Evolutionary conservation across 92 coral and sea anemone genomes (phyloP).

Genomic region (Paragorgia papillata): DNA sequence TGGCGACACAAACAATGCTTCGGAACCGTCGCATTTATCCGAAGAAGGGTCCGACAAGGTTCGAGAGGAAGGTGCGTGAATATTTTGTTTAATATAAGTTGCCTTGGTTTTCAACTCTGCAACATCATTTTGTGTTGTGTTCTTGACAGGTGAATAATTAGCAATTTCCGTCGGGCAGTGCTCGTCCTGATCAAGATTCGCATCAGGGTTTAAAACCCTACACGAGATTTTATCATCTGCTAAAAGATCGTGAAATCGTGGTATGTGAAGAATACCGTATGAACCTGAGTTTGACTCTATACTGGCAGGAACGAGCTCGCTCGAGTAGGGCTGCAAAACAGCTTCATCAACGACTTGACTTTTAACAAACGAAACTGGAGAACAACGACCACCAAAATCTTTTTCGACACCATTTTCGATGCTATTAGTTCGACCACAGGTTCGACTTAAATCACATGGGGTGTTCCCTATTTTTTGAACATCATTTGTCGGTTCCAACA

Average conservation of each 20-base stretch:
- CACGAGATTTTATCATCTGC: slow-evolving; percentile 9
- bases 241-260: not conserved
- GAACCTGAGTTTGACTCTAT: slow-evolving; percentile 22
- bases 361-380: not conserved
- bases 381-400: not conserved
- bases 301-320: slow-evolving; percentile 29
- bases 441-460: not conserved
- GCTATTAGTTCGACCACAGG: too few species aligned
- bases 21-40: not conserved
- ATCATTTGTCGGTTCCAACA: too few species aligned
- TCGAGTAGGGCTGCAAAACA: not conserved
- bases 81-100: not conserved
- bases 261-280: slow-evolving; percentile 7
- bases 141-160: not conserved
- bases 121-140: not conserved
- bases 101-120: not conserved
- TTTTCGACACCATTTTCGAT: not conserved
- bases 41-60: not conserved
- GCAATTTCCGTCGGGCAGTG: not conserved
- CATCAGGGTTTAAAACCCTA: not conserved
- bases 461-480: not conserved
- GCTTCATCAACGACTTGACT: not conserved
- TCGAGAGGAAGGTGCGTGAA: not conserved
- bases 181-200: not conserved
- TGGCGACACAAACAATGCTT: slow-evolving; percentile 3